Base-by-base conservation (phyloP, 92 coral and sea anemone genomes). In the Metridium senile region DNA sequence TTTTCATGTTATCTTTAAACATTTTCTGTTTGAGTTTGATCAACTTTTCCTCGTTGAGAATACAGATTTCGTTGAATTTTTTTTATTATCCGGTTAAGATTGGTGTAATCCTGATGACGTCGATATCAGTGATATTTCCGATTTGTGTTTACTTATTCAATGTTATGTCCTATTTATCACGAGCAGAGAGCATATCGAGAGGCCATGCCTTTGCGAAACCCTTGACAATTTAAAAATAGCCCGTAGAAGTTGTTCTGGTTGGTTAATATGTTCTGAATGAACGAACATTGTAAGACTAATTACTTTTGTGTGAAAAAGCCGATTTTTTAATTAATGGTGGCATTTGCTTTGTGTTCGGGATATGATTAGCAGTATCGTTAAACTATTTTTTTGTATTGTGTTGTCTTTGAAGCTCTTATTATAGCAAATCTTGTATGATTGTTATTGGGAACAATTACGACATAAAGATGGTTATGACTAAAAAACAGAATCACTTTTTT, bases 151-250 rank as follows among this genome's bases (percentile, higher is more conserved):
- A 29, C 69, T 63, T 63, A 30, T 4, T 21, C 31, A 2, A 1
- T 28, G 69, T 31, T 63, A 54, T 54, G 61, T 8, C 61, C 20
- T 54, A 59, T 59, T 63, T 63, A 63, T 63, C 69, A 63, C 45
- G 45, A 63, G 2, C 23, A 28, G 6, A 13, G 27, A 31, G 18
- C n/a, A 63, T 30, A 28, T 28, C 45, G 22, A 63, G 69, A 3
- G n/a, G 23, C 19, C 22, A 2, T 23, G 23, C 20, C 61, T 59
- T 26, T 59, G 2, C 22, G 2, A 7, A 22, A 59, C 31, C 18
- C 29, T 29, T 59, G 32, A 26, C 27, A 28, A 63, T 28, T 0
- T 30, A 28, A 39, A 39, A 39, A 39, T 39, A 8, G 31, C 2
- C 69, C 3, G 3, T 54, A 19, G 17, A 54, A 30, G 27, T 4